Conservation (phyloP, 2,888 invertebrate species). For the Parnassius smintheus region DNA sequence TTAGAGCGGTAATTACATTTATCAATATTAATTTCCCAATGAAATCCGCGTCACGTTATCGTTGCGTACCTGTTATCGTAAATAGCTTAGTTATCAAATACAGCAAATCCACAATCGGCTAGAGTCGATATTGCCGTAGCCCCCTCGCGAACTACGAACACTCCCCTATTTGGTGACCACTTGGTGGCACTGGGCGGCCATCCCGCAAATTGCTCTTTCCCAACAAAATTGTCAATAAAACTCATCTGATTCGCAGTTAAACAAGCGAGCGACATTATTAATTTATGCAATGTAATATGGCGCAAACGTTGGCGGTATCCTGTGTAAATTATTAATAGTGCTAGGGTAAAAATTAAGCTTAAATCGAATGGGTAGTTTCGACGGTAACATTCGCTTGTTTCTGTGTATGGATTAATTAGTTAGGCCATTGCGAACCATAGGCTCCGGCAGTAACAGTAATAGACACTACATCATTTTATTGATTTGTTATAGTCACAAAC, state of each 20-base stretch:
- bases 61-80: constrained; percentile 21
- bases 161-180: constrained; percentile 75
- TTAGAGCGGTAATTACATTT: constrained; percentile 12
- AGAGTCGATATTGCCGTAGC: constrained; percentile 25
- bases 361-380: constrained; percentile 79
- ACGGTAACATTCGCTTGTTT: constrained; percentile 73
- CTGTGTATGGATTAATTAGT: constrained; percentile 74
- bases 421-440: constrained; percentile 49
- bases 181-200: constrained; percentile 72
- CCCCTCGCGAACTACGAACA: constrained; percentile 40
- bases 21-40: constrained; percentile 14
- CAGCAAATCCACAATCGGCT: constrained; percentile 49
- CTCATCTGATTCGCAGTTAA: constrained; percentile 81
- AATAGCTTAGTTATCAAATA: constrained; percentile 44
- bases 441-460: constrained; percentile 39
- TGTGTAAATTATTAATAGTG: constrained; percentile 80
- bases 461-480: constrained; percentile 22
- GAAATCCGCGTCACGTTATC: constrained; percentile 16
- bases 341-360: constrained; percentile 81
- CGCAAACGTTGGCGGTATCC: constrained; percentile 77
- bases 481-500: not conserved
- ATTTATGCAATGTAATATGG: constrained; percentile 81
- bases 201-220: constrained; percentile 80
- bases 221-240: constrained; percentile 81
- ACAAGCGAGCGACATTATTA: constrained; percentile 80